Conservation (phyloP, 1,140 invertebrate species). For the Diprion similis region DNA sequence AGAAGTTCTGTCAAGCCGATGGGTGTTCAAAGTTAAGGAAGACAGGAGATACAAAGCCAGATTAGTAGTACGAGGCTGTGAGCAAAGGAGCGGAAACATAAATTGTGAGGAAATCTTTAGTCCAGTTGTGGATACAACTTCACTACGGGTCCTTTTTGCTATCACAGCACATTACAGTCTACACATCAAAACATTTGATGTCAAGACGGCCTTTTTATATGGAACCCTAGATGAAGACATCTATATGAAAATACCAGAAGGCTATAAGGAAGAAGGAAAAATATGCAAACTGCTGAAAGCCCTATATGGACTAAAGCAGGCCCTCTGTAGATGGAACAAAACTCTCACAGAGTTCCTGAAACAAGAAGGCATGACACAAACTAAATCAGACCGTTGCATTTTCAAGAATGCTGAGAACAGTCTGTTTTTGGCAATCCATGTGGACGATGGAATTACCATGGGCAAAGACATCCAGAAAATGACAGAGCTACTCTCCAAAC, state of each 20-base stretch:
- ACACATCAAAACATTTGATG: conserved; percentile 48
- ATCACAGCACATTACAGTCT: background rate
- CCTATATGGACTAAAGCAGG: conserved; percentile 23
- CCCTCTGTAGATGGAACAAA: conserved; percentile 30
- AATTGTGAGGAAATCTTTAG: conserved; percentile 27
- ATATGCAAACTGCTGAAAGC: conserved; percentile 27
- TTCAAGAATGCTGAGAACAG: conserved; percentile 25
- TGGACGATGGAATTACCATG: conserved; percentile 34
- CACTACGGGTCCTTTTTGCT: background rate
- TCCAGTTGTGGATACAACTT: conserved; percentile 28
- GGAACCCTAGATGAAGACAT: conserved; percentile 46
- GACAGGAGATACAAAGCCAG: conserved; percentile 24
- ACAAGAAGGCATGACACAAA: conserved; percentile 22
- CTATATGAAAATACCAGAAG: conserved; percentile 44
- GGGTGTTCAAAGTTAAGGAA: conserved; percentile 3
- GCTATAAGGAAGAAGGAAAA: conserved; percentile 17
- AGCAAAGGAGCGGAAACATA: conserved; percentile 22
- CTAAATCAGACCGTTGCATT: conserved; percentile 32
- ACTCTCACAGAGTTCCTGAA: conserved; percentile 28
- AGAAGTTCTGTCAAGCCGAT: conserved; percentile 3
- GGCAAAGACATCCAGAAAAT: conserved; percentile 19
- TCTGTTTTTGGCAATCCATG: conserved; percentile 33
- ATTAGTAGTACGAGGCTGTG: conserved; percentile 26
- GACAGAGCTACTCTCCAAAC: background rate
- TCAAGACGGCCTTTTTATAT: conserved; percentile 51